Conservation (phyloP, 2,888 invertebrate species). For the Gastracanthus pulcherrimus region DNA sequence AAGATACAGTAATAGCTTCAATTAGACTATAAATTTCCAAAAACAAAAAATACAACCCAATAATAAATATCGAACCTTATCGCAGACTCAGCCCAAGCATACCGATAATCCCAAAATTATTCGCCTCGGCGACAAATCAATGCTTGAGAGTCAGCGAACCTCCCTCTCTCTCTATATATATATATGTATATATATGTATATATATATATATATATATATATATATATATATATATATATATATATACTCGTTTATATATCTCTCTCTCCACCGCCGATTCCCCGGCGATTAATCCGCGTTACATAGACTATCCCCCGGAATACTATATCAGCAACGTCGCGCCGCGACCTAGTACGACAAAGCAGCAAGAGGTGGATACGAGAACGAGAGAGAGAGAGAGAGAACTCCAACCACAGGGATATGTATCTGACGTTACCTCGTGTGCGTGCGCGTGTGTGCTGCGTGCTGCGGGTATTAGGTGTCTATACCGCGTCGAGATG, state of each 20-base stretch:
- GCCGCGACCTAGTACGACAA: no score
- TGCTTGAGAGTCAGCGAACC: constrained; percentile 7
- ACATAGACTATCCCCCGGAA: background rate
- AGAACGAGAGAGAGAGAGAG: background rate
- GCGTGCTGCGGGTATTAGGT: background rate
- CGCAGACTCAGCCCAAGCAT: no score
- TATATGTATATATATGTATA: no score
- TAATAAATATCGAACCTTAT: no score
- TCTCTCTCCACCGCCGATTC: background rate
- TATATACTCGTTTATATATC: background rate
- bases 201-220: no score
- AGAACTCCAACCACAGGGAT: background rate
- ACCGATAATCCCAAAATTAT: no score
- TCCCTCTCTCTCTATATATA: background rate
- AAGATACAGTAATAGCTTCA: no score
- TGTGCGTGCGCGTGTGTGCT: background rate
- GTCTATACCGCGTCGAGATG: background rate
- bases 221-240: no score
- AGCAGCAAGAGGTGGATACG: background rate
- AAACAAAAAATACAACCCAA: no score
- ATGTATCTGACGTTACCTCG: background rate
- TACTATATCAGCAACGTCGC: background rate
- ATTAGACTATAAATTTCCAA: no score
- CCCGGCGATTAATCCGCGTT: constrained; percentile 14
- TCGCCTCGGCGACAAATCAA: background rate